Conservation (phyloP, 2,888 invertebrate genomes). For the Lomographa bimaculata region DNA sequence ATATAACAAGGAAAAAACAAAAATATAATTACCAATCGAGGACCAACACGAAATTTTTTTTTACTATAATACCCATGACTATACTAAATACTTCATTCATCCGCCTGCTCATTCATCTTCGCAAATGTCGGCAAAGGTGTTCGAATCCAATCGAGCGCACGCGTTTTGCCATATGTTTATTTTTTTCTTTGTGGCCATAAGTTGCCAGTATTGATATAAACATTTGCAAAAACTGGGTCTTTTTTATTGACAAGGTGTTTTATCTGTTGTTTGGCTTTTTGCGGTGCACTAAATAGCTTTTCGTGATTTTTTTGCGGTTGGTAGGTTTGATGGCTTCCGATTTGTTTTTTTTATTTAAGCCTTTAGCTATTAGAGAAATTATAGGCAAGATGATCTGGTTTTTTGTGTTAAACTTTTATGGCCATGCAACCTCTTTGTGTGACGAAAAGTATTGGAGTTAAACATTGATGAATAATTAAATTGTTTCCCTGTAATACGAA, state of each 20-base stretch:
- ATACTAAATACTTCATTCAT: constrained; percentile 23
- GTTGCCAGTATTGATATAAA: constrained; percentile 50
- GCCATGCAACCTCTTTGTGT: too few relatives aligned
- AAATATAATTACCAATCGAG: too few relatives aligned
- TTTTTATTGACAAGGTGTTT: constrained; percentile 53
- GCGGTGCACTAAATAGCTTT: constrained; percentile 18
- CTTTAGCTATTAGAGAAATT: too few relatives aligned
- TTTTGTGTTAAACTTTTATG: too few relatives aligned
- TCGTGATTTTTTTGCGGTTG: constrained; percentile 14
- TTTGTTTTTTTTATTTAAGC: constrained; percentile 7
- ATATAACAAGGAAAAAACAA: too few relatives aligned
- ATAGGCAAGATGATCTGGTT: too few relatives aligned
- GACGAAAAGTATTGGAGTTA: too few relatives aligned
- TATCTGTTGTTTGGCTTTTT: constrained; percentile 28
- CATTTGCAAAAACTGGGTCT: constrained; percentile 47
- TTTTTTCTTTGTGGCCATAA: constrained; percentile 24
- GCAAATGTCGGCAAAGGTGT: constrained; percentile 75
- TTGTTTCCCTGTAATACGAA: too few relatives aligned
- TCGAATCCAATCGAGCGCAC: constrained; percentile 54
- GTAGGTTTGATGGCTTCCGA: constrained; percentile 21
- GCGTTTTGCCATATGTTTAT: constrained; percentile 57
- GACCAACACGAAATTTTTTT: too few relatives aligned
- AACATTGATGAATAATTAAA: too few relatives aligned
- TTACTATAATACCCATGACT: constrained; percentile 2
- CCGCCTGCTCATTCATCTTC: constrained; percentile 42